Conservation (phyloP, 2,797 vertebrate species). For the Martes flavigula region DNA sequence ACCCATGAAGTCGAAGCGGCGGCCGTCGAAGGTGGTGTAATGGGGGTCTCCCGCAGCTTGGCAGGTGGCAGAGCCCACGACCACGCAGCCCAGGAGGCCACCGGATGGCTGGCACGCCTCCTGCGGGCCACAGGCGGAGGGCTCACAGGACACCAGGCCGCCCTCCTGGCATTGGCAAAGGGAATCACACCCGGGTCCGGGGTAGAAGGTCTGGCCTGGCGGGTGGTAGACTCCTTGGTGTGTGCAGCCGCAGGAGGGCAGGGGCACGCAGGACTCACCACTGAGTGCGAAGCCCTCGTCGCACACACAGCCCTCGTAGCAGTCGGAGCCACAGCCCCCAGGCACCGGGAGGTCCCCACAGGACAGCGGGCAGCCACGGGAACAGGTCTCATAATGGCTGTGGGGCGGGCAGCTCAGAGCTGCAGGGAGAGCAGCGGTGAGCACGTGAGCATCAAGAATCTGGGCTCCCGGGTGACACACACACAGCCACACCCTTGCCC, state of each 20-base stretch:
- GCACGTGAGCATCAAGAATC: not conserved
- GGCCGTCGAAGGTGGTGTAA: constrained; percentile 89
- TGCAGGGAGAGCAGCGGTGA: constrained; percentile 61
- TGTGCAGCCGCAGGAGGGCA: constrained; percentile 87
- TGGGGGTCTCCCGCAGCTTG: constrained; percentile 88
- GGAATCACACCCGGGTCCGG: constrained; percentile 24
- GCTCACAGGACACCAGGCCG: constrained; percentile 81
- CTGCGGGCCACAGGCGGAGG: constrained; percentile 76
- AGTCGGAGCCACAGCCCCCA: constrained; percentile 74
- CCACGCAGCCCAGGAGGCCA: constrained; percentile 86
- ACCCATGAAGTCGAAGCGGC: constrained; percentile 86
- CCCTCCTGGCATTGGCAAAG: constrained; percentile 82
- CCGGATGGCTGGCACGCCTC: constrained; percentile 85
- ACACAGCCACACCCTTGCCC: not conserved
- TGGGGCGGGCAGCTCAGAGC: constrained; percentile 86
- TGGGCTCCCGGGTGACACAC: accelerated
- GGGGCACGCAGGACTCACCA: constrained; percentile 85
- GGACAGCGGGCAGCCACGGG: constrained; percentile 82
- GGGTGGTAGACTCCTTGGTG: constrained; percentile 80
- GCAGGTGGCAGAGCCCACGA: constrained; percentile 84
- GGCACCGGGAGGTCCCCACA: constrained; percentile 82
- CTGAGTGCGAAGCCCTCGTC: constrained; percentile 85
- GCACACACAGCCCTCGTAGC: constrained; percentile 89
- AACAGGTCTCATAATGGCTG: constrained; percentile 87
- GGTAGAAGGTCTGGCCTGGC: constrained; percentile 63